Evolutionary conservation across 1,140 invertebrate genomes (phyloP).

Genomic region (Formica exsecta): DNA sequence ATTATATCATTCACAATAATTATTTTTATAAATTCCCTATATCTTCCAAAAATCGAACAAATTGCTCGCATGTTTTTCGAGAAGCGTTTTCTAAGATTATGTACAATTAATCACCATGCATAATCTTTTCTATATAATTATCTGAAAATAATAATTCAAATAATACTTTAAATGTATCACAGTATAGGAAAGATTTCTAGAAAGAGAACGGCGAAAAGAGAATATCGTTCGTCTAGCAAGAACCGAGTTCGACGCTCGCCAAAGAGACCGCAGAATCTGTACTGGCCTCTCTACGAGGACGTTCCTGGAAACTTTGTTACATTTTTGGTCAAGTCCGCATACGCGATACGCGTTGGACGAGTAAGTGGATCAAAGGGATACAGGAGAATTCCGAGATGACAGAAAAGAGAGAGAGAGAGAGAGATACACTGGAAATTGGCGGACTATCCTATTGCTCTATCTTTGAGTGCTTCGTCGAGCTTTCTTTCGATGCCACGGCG

Average conservation of each 20-base stretch:
- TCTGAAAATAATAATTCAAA: not conserved
- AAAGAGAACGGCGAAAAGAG: constrained; percentile 11
- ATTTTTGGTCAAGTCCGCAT: constrained; percentile 82
- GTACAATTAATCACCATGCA: not conserved
- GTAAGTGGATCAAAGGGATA: constrained; percentile 84
- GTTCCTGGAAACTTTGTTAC: constrained; percentile 84
- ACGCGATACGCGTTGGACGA: constrained; percentile 76
- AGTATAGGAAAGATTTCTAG: constrained; percentile 23
- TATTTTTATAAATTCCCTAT: not conserved
- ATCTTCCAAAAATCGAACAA: not conserved
- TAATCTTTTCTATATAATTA: constrained; percentile 33
- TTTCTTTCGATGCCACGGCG: constrained; percentile 38
- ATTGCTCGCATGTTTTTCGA: not conserved
- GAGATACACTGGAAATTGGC: constrained; percentile 29
- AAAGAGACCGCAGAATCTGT: constrained; percentile 85
- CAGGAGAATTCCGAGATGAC: constrained; percentile 61
- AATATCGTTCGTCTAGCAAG: constrained; percentile 59
- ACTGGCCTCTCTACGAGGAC: constrained; percentile 76
- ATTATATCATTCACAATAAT: not conserved
- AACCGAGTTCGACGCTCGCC: constrained; percentile 72
- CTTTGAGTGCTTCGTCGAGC: constrained; percentile 55
- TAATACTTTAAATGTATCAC: constrained; percentile 28
- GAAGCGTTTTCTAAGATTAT: not conserved
- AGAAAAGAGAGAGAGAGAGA: constrained; percentile 38
- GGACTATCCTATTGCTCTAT: constrained; percentile 49